A percentile compares a stretch with the other conserved stretches of the same genome.
Evolutionary conservation across 2,888 invertebrate species (phyloP).

Genomic region (Tineola bisselliella): DNA sequence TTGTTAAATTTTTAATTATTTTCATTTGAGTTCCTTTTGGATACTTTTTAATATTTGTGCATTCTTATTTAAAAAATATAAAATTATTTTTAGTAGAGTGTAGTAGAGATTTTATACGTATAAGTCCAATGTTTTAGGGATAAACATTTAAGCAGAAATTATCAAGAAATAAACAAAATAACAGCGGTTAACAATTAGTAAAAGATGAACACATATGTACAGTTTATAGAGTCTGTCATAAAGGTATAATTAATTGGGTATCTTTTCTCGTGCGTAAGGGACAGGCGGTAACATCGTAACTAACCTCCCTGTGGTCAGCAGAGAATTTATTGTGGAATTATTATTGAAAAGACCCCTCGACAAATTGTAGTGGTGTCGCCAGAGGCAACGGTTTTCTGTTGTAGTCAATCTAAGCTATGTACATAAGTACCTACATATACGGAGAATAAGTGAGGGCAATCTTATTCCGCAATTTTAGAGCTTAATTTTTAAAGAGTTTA

Average conservation of each 20-base stretch:
- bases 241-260: constrained; percentile 9
- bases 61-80: no score
- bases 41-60: no score
- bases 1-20: no score
- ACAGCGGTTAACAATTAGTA: not conserved
- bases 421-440: not conserved
- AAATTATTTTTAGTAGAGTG: no score
- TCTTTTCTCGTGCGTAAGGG: not conserved
- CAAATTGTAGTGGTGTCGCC: constrained; percentile 38
- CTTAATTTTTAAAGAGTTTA: not conserved
- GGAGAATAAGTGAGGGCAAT: not conserved
- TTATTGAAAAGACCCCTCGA: constrained; percentile 48
- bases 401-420: not conserved
- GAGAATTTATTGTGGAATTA: constrained; percentile 52
- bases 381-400: constrained; percentile 25
- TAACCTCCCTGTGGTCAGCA: constrained; percentile 3
- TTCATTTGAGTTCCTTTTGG: no score
- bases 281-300: constrained; percentile 4
- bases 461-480: not conserved
- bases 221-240: not conserved
- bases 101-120: no score
- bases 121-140: no score
- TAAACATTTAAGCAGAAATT: no score
- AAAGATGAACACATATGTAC: not conserved
- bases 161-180: not conserved